Conservation (phyloP, 2,113 vertebrate species). For the Origma solitaria region DNA sequence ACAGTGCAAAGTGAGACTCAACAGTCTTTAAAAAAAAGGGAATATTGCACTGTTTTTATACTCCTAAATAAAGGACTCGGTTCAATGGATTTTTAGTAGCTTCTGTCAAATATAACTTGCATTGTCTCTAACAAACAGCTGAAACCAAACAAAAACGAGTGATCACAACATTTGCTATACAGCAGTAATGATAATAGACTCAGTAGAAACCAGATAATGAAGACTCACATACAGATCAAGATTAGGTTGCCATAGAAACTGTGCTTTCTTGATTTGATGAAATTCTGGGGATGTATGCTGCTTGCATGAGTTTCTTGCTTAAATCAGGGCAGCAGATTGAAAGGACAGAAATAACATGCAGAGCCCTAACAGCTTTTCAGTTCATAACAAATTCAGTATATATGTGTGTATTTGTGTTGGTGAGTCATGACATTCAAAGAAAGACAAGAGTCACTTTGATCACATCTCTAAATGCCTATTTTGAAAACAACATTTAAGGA, state of each 20-base stretch:
- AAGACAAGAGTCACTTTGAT: background rate
- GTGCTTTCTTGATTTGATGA: conserved; percentile 18
- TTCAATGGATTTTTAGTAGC: conserved; percentile 31
- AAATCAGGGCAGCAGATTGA: background rate
- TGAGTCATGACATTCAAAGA: background rate
- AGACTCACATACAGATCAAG: conserved; percentile 47
- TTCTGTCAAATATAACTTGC: conserved; percentile 17
- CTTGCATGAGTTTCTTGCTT: background rate
- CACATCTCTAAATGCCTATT: background rate
- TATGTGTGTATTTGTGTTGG: background rate
- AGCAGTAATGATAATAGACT: conserved; percentile 33
- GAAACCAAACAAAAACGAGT: conserved; percentile 31
- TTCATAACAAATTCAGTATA: background rate
- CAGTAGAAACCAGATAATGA: conserved; percentile 52
- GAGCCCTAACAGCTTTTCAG: background rate
- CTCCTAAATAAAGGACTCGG: conserved; percentile 3
- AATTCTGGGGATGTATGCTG: background rate
- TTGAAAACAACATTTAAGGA: background rate
- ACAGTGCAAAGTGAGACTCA: background rate
- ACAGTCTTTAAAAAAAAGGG: background rate
- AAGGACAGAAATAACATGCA: background rate
- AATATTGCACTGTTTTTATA: background rate
- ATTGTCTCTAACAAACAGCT: conserved; percentile 38
- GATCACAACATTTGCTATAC: conserved; percentile 27
- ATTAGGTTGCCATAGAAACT: conserved; percentile 63